Percentiles rank a stretch among this genome's conserved stretches.
Evolutionary conservation across 2,797 vertebrate genomes (phyloP).

Genomic region (Characodon lateralis): DNA sequence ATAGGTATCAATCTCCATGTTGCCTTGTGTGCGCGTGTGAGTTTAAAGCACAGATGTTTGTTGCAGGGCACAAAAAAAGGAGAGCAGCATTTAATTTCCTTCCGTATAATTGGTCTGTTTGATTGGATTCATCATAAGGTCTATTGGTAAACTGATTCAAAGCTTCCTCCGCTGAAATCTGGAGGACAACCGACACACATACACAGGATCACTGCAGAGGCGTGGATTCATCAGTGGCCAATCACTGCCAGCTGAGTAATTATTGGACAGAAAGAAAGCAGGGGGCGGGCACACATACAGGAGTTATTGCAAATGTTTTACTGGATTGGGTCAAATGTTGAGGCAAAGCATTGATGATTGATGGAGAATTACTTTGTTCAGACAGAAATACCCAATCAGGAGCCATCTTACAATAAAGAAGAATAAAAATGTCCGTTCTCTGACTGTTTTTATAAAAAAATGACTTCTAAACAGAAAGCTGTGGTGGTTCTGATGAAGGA

Average conservation of each 20-base stretch:
- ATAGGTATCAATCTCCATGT: conserved; percentile 53
- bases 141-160: conserved; percentile 86
- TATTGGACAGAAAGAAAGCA: conserved; percentile 41
- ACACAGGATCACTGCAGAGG: conserved; percentile 21
- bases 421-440: not conserved
- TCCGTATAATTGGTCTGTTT: conserved; percentile 94
- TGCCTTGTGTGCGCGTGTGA: conserved; percentile 7
- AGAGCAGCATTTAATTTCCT: conserved; percentile 90
- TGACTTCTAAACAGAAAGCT: too few species aligned
- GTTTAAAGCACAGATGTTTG: conserved; percentile 39
- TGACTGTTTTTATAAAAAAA: too few species aligned
- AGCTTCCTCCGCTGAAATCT: conserved; percentile 87
- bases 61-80: conserved; percentile 77
- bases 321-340: too few species aligned
- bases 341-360: too few species aligned
- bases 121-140: conserved; percentile 93
- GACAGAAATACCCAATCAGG: too few species aligned
- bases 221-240: conserved; percentile 49
- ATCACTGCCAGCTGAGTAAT: conserved; percentile 47
- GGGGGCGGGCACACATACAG: not conserved
- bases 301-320: too few species aligned
- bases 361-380: too few species aligned
- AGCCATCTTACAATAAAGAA: not conserved
- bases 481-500: too few species aligned
- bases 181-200: conserved; percentile 68